phyloP scores from a whole-genome alignment of 2,888 invertebrate genomes.

The Dolomedes plantarius region DNA sequence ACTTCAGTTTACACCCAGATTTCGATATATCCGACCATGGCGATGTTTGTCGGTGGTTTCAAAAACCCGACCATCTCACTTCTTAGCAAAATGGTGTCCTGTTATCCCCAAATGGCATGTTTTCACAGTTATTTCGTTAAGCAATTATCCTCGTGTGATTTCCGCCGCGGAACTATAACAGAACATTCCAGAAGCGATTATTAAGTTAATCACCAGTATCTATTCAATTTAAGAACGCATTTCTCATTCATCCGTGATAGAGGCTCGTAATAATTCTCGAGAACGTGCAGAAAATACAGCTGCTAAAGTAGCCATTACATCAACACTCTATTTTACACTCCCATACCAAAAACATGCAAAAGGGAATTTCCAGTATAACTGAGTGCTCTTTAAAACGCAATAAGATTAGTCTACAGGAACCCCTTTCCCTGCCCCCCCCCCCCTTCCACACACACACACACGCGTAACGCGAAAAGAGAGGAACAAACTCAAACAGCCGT shows the following conservation, averaged over 20 bases:
- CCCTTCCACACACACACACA: neutral
- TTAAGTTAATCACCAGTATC: neutral
- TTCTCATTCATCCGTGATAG: neutral
- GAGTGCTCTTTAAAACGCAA: constrained; percentile 13
- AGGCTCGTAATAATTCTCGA: neutral
- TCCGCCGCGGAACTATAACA: no score
- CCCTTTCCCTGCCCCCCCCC: neutral
- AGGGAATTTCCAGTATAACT: neutral
- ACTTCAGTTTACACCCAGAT: no score
- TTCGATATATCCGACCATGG: no score
- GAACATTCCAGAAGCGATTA: neutral
- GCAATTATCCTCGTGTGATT: no score
- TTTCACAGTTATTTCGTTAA: no score
- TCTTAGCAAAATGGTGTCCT: no score
- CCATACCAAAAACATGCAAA: constrained; percentile 8
- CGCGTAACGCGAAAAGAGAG: constrained; percentile 15
- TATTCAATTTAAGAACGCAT: neutral
- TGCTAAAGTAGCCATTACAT: constrained; percentile 14
- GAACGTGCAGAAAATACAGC: neutral
- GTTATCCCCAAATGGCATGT: no score
- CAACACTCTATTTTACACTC: constrained; percentile 14
- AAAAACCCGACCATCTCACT: no score
- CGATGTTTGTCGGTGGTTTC: no score
- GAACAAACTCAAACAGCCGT: constrained; percentile 50
- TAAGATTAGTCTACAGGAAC: constrained; percentile 14